These are phyloP conservation scores for Zosterops lateralis DNA, from an alignment of 2,113 vertebrate genomes.

Conservation along the genomic window DNA sequence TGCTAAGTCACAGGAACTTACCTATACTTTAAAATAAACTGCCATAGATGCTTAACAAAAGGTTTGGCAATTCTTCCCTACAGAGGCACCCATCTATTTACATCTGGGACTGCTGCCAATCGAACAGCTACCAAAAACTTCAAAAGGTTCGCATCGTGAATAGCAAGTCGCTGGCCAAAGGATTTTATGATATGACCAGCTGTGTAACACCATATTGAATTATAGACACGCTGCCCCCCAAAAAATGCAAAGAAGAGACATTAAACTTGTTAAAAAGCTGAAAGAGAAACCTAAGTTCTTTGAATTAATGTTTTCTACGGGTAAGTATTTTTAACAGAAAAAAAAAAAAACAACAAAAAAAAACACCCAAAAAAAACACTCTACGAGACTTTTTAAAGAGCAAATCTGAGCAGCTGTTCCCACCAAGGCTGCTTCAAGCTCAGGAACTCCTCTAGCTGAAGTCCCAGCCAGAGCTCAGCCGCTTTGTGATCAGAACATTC, in stretches of 20 bases:
- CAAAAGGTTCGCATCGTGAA: constrained; percentile 36
- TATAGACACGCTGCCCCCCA: neutral
- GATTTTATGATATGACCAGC: constrained; percentile 46
- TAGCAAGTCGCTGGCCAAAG: constrained; percentile 32
- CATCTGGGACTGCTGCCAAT: constrained; percentile 42
- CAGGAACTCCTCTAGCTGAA: neutral
- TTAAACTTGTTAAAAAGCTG: neutral
- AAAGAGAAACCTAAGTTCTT: neutral
- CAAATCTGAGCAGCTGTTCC: neutral
- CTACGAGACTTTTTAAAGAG: neutral
- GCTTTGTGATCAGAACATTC: neutral
- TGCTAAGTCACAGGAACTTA: neutral
- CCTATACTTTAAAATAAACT: neutral
- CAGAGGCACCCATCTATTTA: constrained; percentile 35
- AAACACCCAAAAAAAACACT: neutral
- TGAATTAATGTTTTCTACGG: neutral
- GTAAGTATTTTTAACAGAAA: neutral
- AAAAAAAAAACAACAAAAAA: no score
- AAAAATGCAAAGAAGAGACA: neutral
- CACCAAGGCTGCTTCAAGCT: neutral
- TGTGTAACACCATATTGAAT: neutral
- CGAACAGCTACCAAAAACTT: constrained; percentile 62
- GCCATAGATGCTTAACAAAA: constrained; percentile 22
- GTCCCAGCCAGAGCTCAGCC: neutral
- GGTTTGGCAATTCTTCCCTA: neutral